These are phyloP conservation scores for Thalassarche chlororhynchos DNA, from an alignment of 2,113 vertebrate species.

Conservation along the genomic window DNA sequence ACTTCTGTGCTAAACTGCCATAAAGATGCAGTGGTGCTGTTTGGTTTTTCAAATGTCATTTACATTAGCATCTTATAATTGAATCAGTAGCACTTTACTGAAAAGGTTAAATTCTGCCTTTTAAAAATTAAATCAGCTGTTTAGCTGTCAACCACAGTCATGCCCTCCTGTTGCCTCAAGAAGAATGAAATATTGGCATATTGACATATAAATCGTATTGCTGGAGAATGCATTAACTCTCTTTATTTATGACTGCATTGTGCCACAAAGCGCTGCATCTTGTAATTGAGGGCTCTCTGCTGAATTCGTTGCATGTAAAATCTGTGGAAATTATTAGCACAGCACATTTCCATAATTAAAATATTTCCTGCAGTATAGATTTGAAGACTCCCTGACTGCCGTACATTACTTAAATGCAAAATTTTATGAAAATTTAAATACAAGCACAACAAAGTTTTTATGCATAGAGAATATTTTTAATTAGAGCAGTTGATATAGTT, in stretches of 20 bases:
- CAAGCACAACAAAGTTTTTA: not conserved
- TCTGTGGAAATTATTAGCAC: not conserved
- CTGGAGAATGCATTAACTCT: not conserved
- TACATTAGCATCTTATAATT: not conserved
- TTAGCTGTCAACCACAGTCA: not conserved
- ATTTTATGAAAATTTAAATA: not conserved
- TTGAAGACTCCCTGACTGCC: not conserved
- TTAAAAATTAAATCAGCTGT: not conserved
- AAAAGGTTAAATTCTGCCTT: slow-evolving; percentile 48
- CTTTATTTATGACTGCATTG: not conserved
- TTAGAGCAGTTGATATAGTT: not conserved
- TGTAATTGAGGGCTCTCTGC: slow-evolving; percentile 20
- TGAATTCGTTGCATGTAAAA: not conserved
- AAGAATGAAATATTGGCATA: not conserved
- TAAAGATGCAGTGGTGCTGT: not conserved
- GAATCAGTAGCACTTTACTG: slow-evolving; percentile 1
- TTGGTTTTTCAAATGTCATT: not conserved
- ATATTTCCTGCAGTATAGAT: not conserved
- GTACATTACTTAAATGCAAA: not conserved
- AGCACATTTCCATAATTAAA: not conserved
- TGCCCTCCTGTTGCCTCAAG: slow-evolving; percentile 23
- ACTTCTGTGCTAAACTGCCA: not conserved
- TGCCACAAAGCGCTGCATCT: not conserved
- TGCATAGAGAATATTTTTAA: not conserved
- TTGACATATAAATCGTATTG: not conserved